Evolutionary conservation across 2,113 vertebrate genomes (phyloP), one percentile per base, ranked within the genome.

Genomic region (Xyliphius kryptos): DNA sequence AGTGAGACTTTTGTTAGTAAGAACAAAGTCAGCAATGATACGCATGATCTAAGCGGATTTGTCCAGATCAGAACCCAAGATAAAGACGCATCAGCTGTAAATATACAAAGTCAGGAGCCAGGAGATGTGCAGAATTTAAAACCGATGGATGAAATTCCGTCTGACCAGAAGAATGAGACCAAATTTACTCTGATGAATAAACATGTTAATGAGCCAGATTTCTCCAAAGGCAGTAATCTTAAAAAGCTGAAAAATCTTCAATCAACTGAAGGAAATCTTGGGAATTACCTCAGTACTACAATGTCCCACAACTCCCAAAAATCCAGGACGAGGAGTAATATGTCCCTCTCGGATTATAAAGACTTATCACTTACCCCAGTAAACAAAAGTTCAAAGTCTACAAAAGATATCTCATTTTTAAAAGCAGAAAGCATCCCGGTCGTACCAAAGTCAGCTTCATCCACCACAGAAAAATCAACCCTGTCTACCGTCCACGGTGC

Each of bases 201-300:
- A 37, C 17, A 62, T n/a, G n/a, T 66, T 13, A 78, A 83, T 8
- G 81, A 86, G 56, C 54, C 66, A 3, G 80, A 85, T 72, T 77
- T 67, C 26, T 43, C n/a, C 17, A 77, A 71, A n/a, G n/a, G n/a
- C n/a, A n/a, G n/a, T n/a, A n/a, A n/a, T n/a, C n/a, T n/a, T n/a
- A n/a, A n/a, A 1, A 46, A 57, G 61, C 3, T 1, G 14, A 26
- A 49, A 69, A 44, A 46, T 37, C 36, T 17, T 16, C 9, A 46
- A 11, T n/a, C n/a, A n/a, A n/a, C n/a, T n/a, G n/a, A n/a, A n/a
- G n/a, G n/a, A n/a, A n/a, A n/a, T n/a, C n/a, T n/a, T n/a, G n/a
- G n/a, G n/a, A n/a, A n/a, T n/a, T n/a, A n/a, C n/a, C n/a, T n/a
- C n/a, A n/a, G n/a, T n/a, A n/a, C n/a, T n/a, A n/a, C n/a, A n/a